A percentile compares a stretch with the other conserved stretches of the same genome.
These are phyloP conservation scores for Lycaena phlaeas DNA, from an alignment of 2,888 invertebrate species.

Conservation along the genomic window DNA sequence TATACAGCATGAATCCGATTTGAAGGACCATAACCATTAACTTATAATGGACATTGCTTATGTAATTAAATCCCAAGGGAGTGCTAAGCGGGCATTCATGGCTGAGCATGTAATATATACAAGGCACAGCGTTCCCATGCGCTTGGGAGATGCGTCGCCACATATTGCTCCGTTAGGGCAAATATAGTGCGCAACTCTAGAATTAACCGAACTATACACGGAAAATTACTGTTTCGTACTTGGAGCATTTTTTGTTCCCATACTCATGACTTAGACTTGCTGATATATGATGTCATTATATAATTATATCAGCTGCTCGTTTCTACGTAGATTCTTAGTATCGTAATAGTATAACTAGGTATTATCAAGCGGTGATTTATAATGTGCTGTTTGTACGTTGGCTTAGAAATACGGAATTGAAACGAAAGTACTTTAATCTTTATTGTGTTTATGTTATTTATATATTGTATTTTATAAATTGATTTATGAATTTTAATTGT, in stretches of 20 bases:
- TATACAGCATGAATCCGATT: no score
- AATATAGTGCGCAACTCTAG: constrained; percentile 49
- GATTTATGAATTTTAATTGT: no score
- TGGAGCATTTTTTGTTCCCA: constrained; percentile 44
- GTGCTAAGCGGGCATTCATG: constrained; percentile 33
- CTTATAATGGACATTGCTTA: constrained; percentile 4
- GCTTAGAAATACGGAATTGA: no score
- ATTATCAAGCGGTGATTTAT: constrained; percentile 1
- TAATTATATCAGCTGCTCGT: constrained; percentile 25
- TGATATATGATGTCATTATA: constrained; percentile 25
- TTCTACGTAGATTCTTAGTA: constrained; percentile 20
- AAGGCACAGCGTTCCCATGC: constrained; percentile 41
- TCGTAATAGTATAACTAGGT: constrained; percentile 3
- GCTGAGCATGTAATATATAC: constrained; percentile 24
- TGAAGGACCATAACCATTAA: no score
- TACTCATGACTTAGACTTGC: constrained; percentile 21
- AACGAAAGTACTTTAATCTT: no score
- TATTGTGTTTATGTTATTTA: no score
- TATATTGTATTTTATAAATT: no score
- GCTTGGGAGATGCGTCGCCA: constrained; percentile 36
- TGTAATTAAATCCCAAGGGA: constrained; percentile 45
- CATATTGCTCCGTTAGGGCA: constrained; percentile 57
- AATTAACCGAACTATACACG: constrained; percentile 47
- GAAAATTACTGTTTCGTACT: constrained; percentile 48
- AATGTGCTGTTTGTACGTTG: background rate